phyloP scores from a whole-genome alignment of 2,888 invertebrate genomes.

The Mesochorus sp. region DNA sequence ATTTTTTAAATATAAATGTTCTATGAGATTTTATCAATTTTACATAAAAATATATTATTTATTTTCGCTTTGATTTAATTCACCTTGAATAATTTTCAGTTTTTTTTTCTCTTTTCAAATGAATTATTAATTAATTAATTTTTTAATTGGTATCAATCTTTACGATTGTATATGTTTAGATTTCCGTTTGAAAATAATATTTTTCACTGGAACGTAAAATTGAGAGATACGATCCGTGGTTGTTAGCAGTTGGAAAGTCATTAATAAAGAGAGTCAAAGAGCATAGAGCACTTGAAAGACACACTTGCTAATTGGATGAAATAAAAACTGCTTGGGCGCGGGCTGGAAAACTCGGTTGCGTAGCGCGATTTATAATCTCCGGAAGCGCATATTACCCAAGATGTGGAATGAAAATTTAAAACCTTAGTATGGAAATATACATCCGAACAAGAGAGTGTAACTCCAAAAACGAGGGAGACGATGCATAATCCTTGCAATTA shows the following conservation, averaged over 20 bases:
- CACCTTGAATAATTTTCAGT: no score
- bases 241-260: not conserved
- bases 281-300: not conserved
- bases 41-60: no score
- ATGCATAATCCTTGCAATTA: conserved; percentile 30
- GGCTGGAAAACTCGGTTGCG: not conserved
- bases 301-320: conserved; percentile 19
- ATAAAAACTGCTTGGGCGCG: not conserved
- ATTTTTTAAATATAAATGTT: no score
- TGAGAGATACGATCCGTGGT: no score
- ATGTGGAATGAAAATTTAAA: conserved; percentile 11
- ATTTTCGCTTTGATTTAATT: no score
- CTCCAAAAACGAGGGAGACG: not conserved
- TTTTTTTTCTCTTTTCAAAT: no score
- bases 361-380: conserved; percentile 23
- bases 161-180: no score
- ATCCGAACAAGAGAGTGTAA: not conserved
- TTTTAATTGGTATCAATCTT: no score
- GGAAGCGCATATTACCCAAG: conserved; percentile 11
- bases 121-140: no score
- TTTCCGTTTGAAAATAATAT: no score
- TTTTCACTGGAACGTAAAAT: no score
- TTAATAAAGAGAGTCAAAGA: not conserved
- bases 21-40: no score
- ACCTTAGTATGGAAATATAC: not conserved